Conservation (phyloP, 2,113 vertebrate species). For the Circaetus gallicus region DNA sequence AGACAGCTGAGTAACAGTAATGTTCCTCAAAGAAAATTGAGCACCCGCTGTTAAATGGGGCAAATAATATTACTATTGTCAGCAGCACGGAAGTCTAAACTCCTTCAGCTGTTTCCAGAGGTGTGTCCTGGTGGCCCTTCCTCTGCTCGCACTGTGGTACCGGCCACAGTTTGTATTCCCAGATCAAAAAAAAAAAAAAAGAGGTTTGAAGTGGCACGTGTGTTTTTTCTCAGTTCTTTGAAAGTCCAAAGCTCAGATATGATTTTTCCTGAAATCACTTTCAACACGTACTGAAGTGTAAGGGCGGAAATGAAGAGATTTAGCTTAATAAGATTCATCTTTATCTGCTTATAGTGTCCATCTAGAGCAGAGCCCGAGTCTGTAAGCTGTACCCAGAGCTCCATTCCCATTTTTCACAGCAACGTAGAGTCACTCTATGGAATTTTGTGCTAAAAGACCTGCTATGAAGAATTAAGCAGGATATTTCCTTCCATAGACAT, state of each 20-base stretch:
- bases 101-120: background rate
- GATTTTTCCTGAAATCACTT: background rate
- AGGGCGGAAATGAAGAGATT: background rate
- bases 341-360: background rate
- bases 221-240: background rate
- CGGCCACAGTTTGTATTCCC: background rate
- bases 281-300: background rate
- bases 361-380: background rate
- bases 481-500: background rate
- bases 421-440: fast-evolving
- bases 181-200: background rate
- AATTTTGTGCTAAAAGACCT: background rate
- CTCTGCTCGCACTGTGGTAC: background rate
- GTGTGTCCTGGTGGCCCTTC: background rate
- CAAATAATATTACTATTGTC: background rate
- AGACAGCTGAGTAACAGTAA: background rate
- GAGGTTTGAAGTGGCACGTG: background rate
- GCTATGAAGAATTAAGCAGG: background rate
- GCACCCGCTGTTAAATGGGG: background rate
- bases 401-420: background rate
- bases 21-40: background rate
- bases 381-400: background rate
- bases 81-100: background rate
- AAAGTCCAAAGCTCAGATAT: background rate
- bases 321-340: background rate